Conservation (phyloP, 2,113 vertebrate genomes). For the Lepidiolamprologus cunningtoni region DNA sequence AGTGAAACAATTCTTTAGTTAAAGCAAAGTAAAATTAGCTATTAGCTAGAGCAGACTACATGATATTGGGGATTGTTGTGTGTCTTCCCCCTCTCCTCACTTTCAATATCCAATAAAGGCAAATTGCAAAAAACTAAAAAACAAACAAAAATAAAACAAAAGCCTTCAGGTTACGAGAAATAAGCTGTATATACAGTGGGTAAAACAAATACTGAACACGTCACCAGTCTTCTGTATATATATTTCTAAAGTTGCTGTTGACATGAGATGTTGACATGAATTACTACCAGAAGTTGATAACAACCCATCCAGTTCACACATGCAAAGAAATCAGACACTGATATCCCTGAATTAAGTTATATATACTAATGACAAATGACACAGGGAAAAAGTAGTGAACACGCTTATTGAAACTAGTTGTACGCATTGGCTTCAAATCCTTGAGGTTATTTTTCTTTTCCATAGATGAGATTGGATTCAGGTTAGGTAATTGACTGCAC, state of each 20-base stretch:
- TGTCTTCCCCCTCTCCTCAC: background rate
- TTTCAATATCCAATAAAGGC: background rate
- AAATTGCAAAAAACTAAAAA: background rate
- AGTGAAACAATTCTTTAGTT: background rate
- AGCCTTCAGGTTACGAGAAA: background rate
- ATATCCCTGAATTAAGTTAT: background rate
- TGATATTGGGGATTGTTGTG: background rate
- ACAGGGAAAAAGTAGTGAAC: background rate
- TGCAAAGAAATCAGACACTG: background rate
- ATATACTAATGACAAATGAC: background rate
- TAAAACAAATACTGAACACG: background rate
- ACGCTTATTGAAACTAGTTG: background rate
- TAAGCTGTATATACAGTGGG: background rate
- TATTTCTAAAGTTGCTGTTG: background rate
- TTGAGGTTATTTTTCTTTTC: background rate
- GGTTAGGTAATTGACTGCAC: background rate
- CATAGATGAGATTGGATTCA: background rate
- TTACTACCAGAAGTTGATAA: background rate
- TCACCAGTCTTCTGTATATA: background rate
- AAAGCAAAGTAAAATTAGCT: background rate
- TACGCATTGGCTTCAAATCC: background rate
- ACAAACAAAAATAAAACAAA: background rate
- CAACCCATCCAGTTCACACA: background rate
- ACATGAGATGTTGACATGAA: background rate
- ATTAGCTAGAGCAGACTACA: background rate